Evolutionary conservation across 2,113 vertebrate species (phyloP).

Genomic region (Oxyruncus cristatus): DNA sequence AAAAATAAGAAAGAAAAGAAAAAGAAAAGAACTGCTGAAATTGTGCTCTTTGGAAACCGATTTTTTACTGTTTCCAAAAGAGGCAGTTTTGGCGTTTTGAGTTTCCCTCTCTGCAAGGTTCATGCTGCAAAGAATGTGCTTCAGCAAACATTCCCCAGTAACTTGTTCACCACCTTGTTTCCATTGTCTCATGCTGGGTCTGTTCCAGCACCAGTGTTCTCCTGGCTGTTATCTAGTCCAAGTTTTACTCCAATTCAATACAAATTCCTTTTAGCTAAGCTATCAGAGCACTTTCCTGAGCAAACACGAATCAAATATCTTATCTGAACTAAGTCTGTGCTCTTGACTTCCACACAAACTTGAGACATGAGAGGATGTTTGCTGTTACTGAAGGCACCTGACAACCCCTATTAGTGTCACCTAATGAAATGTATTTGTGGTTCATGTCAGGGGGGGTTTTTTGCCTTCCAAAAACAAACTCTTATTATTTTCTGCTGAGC

Average conservation of each 20-base stretch:
- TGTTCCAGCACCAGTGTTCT: neutral
- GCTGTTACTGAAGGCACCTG: conserved; percentile 26
- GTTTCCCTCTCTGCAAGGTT: neutral
- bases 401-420: neutral
- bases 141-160: neutral
- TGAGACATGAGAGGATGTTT: neutral
- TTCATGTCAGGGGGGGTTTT: neutral
- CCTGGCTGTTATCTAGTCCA: conserved; percentile 1
- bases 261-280: conserved; percentile 39
- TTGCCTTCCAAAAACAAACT: neutral
- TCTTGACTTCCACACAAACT: conserved; percentile 28
- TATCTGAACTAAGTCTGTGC: neutral
- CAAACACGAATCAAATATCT: conserved; percentile 29
- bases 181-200: neutral
- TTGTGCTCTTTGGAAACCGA: neutral
- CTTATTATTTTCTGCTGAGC: conserved; percentile 27
- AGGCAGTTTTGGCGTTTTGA: neutral
- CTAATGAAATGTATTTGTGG: conserved; percentile 29
- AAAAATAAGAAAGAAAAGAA: neutral
- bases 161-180: neutral
- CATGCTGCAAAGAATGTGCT: neutral
- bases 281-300: conserved; percentile 23
- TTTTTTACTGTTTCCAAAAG: neutral
- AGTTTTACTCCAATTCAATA: conserved; percentile 13
- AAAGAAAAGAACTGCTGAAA: neutral